phyloP scores from a whole-genome alignment of 2,797 vertebrate genomes.

The Echiichthys vipera region DNA sequence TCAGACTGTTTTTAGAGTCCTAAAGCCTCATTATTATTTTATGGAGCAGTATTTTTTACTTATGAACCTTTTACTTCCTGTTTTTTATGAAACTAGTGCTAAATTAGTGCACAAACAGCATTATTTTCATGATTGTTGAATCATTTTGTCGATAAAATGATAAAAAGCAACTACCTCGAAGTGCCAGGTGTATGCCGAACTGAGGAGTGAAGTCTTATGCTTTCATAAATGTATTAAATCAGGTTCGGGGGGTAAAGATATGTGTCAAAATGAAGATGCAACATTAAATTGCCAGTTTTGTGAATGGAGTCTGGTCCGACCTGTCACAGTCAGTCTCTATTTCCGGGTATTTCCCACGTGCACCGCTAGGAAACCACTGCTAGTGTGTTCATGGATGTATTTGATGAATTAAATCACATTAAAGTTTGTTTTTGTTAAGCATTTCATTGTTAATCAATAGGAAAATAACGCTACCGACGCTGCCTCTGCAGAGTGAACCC shows the following conservation, averaged over 20 bases:
- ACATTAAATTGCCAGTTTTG: background rate
- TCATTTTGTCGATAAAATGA: background rate
- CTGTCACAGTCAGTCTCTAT: background rate
- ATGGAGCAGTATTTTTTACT: background rate
- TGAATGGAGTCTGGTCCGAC: background rate
- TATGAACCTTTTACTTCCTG: too few relatives aligned
- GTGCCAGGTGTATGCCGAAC: background rate
- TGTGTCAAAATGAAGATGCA: accelerated
- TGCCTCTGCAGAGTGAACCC: background rate
- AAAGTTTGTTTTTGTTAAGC: too few relatives aligned
- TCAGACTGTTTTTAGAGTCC: background rate
- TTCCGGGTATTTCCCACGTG: conserved; percentile 38
- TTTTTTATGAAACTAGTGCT: too few relatives aligned
- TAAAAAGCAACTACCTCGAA: background rate
- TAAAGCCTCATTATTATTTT: background rate
- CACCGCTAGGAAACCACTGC: conserved; percentile 11
- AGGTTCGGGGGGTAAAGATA: accelerated
- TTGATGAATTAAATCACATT: too few relatives aligned
- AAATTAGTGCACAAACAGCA: too few relatives aligned
- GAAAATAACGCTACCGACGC: accelerated
- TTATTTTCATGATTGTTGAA: background rate
- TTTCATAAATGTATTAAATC: accelerated
- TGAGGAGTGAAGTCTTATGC: background rate
- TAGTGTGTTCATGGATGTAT: background rate
- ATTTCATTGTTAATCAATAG: too few relatives aligned